Evolutionary conservation across 2,888 invertebrate species (phyloP).

Genomic region (Nebria salina): DNA sequence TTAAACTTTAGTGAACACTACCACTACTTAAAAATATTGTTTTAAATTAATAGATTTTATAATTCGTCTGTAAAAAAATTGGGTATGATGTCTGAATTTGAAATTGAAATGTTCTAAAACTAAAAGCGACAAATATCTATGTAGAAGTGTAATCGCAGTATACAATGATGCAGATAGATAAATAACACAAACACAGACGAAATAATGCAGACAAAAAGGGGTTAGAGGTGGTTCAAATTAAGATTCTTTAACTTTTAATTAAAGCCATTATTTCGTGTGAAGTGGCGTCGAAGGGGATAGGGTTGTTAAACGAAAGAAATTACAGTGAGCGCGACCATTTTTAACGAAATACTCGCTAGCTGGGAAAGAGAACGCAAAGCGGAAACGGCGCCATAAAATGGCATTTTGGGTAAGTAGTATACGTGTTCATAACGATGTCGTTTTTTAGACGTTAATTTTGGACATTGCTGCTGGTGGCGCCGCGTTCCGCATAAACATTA

Average conservation of each 20-base stretch:
- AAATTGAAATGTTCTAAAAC: too few relatives aligned
- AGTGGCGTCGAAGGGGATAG: neutral
- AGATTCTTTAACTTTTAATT: constrained; percentile 60
- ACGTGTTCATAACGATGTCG: constrained; percentile 42
- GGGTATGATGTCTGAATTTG: too few relatives aligned
- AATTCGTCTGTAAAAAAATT: too few relatives aligned
- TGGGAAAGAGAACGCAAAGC: constrained; percentile 48
- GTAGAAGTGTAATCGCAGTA: too few relatives aligned
- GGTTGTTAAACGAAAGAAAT: constrained; percentile 1
- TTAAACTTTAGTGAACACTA: too few relatives aligned
- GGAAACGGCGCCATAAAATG: constrained; percentile 52
- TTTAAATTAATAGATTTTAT: too few relatives aligned
- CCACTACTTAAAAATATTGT: too few relatives aligned
- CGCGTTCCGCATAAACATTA: neutral
- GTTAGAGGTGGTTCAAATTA: constrained; percentile 54
- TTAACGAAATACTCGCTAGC: neutral
- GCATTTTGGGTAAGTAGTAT: constrained; percentile 42
- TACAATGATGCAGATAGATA: too few relatives aligned
- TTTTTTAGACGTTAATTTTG: constrained; percentile 41
- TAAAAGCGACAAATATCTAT: too few relatives aligned
- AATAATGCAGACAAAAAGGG: neutral
- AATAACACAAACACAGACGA: neutral
- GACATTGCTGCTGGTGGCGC: constrained; percentile 21
- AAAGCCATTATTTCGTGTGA: constrained; percentile 55
- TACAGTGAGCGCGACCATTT: neutral